Evolutionary conservation across 2,113 vertebrate genomes (phyloP), one percentile per base, ranked within the genome.

Genomic region (Paradoxurus hermaphroditus): DNA sequence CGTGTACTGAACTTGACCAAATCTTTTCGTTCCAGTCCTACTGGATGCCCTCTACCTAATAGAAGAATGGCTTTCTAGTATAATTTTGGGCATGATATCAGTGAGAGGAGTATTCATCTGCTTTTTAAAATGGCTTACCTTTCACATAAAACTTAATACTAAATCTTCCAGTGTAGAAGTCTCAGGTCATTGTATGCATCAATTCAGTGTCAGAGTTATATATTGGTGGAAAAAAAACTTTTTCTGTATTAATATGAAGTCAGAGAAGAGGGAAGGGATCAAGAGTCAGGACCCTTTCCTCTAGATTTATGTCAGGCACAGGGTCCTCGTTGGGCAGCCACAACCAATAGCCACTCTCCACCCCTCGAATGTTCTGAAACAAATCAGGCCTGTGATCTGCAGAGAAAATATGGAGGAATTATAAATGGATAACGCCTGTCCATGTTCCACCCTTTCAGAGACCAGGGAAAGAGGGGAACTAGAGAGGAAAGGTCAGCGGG

Each of bases 1-100:
- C 97, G 96, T 98, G 98, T 90, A 97, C 93, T 94, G 90, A 97
- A 97, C 89, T 98, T 98, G 92, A 94, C 97, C 97, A 97, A 59
- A 68, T 98, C 94, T 97, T 86, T 98, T 96, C 72, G 94, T 92
- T 97, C 82, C 73, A 82, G 73, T 53, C 12, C 25, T 90, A 59
- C 25, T 84, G 23, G 67, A 97, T 91, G 56, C 44, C 97, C 94
- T 94, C 73, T 95, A 0, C 41, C 86, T 93, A 36, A 44, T 86
- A 98, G 96, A 98, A 98, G 63, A 93, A 97, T 0, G 2, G 68
- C 90, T 98, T 97, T 72, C 34, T 18, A n/a, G 36, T 49, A 78
- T 82, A 89, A 93, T 81, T 94, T 91, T 90, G 87, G 65, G 49
- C 46, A 78, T 95, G 97, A 97, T 98, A 94, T 97, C 96, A 97